Base-by-base conservation (phyloP, 2,888 invertebrate species). In the Blomia tropicalis region DNA sequence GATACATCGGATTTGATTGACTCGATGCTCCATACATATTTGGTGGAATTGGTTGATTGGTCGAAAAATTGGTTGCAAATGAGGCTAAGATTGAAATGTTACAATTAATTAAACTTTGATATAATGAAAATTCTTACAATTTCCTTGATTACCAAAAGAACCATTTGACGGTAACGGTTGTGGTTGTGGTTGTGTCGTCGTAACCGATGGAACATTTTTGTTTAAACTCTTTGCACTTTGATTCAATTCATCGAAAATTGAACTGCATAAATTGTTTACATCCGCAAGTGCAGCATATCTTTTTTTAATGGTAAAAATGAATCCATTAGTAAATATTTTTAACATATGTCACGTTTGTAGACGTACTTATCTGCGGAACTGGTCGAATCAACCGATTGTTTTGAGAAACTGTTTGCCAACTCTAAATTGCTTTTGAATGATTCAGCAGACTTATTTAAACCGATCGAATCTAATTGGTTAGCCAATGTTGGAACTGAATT, bases 241-340 rank as follows among this genome's bases (percentile, higher is more conserved):
- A 19, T 43, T 27, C 30, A 62, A 29, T 5, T 32, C 32, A 43
- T 62, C 62, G 27, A 62, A 62, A 32, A 62, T 62, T 22, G 62
- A 62, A 2, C 23, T 43, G 23, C 41, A 43, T 22, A 62, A 32
- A 32, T 47, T 51, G 27, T 62, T 32, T 17, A 62, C 58, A n/a
- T 62, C 62, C 2, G 43, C 43, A 58, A 62, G 58, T 41, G 43
- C 56, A 29, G 62, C 62, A 36, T 62, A 62, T 58, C 62, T 62
- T 7, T 25, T 17, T 41, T 14, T 14, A 14, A 17, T 14, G 14
- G n/a, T 17, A 17, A 41, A 41, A 41, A 41, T 17, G 14, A 41
- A n/a, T n/a, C 41, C 41, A n/a, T n/a, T 41, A 41, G n/a, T 17
- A 41, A 41, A 14, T 14, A 41, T 41, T 41, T 17, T 11, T 41